Base-by-base conservation (phyloP, 2,797 vertebrate species). In the Microhierax caerulescens region DNA sequence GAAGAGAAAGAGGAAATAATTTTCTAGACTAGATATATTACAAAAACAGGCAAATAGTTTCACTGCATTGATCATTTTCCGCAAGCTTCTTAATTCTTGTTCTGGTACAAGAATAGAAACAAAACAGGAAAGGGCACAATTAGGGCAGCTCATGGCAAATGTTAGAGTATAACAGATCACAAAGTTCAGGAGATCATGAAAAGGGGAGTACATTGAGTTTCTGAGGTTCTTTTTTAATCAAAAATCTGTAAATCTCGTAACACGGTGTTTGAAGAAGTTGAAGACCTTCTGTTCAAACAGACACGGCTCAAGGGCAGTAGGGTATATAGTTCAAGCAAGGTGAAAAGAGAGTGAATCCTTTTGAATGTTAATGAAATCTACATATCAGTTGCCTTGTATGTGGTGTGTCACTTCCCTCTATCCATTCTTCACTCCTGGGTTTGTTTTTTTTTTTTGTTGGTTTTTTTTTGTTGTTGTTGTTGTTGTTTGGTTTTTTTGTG, bases 61-160 rank as follows among this genome's bases (percentile, higher is more conserved):
- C 76, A 48, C 8, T 34, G 16, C 1, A 2, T 41, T 15, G 22
- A 63, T 54, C 3, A 19, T 48, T 94, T 95, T 73, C 75, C 50
- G 82, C 36, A 69, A 81, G 23, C 6, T 65, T 60, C 37, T 84
- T 34, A 86, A 92, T 57, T 75, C 39, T 39, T 51, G 23, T 70
- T 28, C 28, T 36, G 32, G 51, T 54, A 76, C 85, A 19, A 79
- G 50, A 95, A 94, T 95, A 96, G 94, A 90, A 97, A 63, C 81
- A 81, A 85, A 97, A 69, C 80, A 72, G 96, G 93, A 96, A 97
- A 84, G 86, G 91, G 94, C 88, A 94, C 94, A 97, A 95, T 96
- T 54, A 90, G 63, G 90, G 82, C 57, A 91, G 65, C 69, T 95
- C 76, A 84, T 63, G 73, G 76, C 76, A 86, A 86, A 78, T 47